Evolutionary conservation across 2,797 vertebrate species (phyloP).

Genomic region (Syngnathus rostellatus): DNA sequence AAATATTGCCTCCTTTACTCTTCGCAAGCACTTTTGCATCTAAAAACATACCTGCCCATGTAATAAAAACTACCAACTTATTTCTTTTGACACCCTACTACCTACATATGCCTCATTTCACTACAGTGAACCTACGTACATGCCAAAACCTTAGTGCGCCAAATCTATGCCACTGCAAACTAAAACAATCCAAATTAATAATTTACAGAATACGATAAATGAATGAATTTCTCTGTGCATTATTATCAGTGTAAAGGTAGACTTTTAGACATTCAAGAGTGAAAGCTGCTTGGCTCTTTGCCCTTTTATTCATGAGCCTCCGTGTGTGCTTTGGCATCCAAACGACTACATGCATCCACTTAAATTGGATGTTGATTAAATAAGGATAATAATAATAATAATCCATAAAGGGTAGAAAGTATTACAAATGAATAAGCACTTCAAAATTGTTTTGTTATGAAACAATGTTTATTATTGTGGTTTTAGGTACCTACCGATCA

Average conservation of each 20-base stretch:
- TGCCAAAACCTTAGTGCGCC: neutral
- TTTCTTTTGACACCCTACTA: neutral
- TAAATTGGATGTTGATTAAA: slow-evolving; percentile 1
- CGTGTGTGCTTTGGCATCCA: slow-evolving; percentile 1
- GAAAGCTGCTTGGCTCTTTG: slow-evolving; percentile 1
- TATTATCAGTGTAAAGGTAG: neutral
- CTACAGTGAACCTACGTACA: neutral
- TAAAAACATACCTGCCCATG: neutral
- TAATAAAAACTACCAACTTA: neutral
- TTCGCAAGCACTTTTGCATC: neutral
- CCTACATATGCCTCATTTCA: no score
- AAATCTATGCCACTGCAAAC: neutral
- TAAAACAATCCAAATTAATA: neutral
- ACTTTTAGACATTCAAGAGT: neutral
- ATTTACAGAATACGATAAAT: neutral
- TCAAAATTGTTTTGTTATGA: neutral
- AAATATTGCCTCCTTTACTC: neutral
- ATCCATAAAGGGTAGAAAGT: neutral
- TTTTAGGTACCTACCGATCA: neutral
- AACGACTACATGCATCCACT: neutral
- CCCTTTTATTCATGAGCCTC: slow-evolving; percentile 1
- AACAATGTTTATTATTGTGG: neutral
- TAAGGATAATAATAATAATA: neutral
- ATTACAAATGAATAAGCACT: neutral
- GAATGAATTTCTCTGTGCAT: neutral